phyloP scores from a whole-genome alignment of 2,113 vertebrate genomes.

The Channa argus region DNA sequence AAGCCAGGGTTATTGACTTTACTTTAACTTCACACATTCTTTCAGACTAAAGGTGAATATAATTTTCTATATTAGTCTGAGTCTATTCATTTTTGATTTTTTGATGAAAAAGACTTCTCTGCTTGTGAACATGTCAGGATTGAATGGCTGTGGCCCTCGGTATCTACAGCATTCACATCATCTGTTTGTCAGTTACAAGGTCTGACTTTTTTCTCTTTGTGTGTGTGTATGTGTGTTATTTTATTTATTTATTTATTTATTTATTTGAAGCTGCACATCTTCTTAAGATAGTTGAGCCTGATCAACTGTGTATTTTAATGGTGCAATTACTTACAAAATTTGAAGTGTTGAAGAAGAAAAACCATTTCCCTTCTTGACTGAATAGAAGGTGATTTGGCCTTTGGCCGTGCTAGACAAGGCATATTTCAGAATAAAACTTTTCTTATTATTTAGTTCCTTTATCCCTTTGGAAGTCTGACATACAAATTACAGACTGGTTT shows the following conservation, averaged over 20 bases:
- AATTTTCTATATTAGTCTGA: constrained; percentile 11
- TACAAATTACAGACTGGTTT: constrained; percentile 65
- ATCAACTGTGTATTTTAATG: constrained; percentile 25
- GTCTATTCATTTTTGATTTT: constrained; percentile 8
- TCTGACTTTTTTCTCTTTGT: constrained; percentile 5
- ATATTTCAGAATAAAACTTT: constrained; percentile 44
- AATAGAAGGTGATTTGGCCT: constrained; percentile 61
- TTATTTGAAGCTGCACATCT: constrained; percentile 1
- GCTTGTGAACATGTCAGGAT: constrained; percentile 12
- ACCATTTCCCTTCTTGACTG: constrained; percentile 39
- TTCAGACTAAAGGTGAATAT: constrained; percentile 14
- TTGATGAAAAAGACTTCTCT: constrained; percentile 18
- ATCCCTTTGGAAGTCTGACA: constrained; percentile 44
- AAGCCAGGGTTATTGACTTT: constrained; percentile 15
- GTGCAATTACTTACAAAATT: constrained; percentile 27
- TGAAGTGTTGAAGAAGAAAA: constrained; percentile 40
- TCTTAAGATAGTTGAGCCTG: constrained; percentile 38
- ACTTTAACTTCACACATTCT: constrained; percentile 20
- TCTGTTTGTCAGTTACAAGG: constrained; percentile 39
- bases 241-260: not conserved
- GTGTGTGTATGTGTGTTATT: not conserved
- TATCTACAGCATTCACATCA: constrained; percentile 7
- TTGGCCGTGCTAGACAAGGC: constrained; percentile 45
- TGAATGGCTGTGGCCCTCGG: constrained; percentile 18
- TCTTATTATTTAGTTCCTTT: constrained; percentile 62